These are phyloP conservation scores for Channallabes apus DNA, from an alignment of 2,797 vertebrate species.

Conservation along the genomic window DNA sequence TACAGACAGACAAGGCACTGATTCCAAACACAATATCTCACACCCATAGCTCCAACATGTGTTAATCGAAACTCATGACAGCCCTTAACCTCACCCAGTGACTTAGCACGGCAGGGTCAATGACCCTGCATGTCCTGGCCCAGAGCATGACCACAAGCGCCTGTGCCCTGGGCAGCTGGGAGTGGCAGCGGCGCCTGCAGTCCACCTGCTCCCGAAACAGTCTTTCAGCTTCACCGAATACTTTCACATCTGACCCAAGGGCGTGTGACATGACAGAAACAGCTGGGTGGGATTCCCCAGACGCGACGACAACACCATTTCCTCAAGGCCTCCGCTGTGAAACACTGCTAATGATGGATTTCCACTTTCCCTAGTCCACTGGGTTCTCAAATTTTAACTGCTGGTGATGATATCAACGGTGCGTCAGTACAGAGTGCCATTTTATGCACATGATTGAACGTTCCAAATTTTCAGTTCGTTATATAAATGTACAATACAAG, in stretches of 20 bases:
- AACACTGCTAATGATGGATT: conserved; percentile 15
- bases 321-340: conserved; percentile 12
- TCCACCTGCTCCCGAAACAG: conserved; percentile 51
- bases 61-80: conserved; percentile 23
- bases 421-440: not conserved
- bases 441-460: not conserved
- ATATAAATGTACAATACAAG: not conserved
- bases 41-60: conserved; percentile 32
- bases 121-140: conserved; percentile 7
- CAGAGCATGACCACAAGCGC: conserved; percentile 42
- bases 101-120: conserved; percentile 24
- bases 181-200: conserved; percentile 46
- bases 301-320: conserved; percentile 23
- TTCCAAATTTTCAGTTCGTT: not conserved
- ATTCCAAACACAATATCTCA: conserved; percentile 26
- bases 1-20: conserved; percentile 2
- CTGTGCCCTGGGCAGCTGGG: conserved; percentile 46
- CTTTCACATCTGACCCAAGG: conserved; percentile 36
- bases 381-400: not conserved
- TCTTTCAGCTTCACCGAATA: conserved; percentile 31
- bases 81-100: conserved; percentile 40
- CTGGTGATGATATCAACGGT: not conserved
- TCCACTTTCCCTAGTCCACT: conserved; percentile 3
- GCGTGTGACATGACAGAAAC: conserved; percentile 43
- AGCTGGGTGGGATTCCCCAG: conserved; percentile 53